Evolutionary conservation across 2,797 vertebrate species (phyloP).

Genomic region (Pterois miles): DNA sequence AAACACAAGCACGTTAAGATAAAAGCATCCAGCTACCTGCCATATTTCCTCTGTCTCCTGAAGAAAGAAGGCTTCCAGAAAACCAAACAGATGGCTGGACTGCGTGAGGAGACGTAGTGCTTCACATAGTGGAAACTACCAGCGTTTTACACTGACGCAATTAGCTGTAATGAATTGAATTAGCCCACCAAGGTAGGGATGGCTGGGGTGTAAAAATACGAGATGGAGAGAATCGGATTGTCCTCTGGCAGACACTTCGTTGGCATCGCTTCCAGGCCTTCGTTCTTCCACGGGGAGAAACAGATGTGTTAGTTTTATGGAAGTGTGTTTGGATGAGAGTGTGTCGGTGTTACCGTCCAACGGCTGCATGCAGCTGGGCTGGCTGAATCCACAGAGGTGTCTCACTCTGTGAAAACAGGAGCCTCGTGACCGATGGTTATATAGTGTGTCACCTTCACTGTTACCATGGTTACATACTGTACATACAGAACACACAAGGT

Average conservation of each 20-base stretch:
- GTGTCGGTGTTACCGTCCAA: background rate
- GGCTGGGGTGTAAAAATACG: constrained; percentile 25
- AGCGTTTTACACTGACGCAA: constrained; percentile 38
- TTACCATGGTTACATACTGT: constrained; percentile 15
- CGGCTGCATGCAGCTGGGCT: constrained; percentile 23
- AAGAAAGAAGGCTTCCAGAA: constrained; percentile 19
- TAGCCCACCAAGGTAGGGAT: constrained; percentile 29
- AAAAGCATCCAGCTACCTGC: constrained; percentile 15
- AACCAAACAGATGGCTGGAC: constrained; percentile 11
- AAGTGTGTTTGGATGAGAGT: constrained; percentile 33
- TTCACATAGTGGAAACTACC: constrained; percentile 46
- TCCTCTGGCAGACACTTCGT: constrained; percentile 24
- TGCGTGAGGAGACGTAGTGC: constrained; percentile 6
- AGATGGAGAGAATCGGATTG: constrained; percentile 26
- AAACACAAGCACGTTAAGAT: background rate
- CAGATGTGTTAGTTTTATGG: constrained; percentile 58
- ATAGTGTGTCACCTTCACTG: constrained; percentile 23
- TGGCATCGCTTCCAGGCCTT: constrained; percentile 44
- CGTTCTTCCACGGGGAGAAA: constrained; percentile 37
- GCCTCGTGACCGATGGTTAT: constrained; percentile 26
- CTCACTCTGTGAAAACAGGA: constrained; percentile 20
- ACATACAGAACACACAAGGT: background rate
- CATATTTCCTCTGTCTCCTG: constrained; percentile 6
- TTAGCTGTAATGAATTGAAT: constrained; percentile 57
- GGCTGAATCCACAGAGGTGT: constrained; percentile 43